Base-by-base conservation (phyloP, 2,113 vertebrate species). In the Mola mola region DNA sequence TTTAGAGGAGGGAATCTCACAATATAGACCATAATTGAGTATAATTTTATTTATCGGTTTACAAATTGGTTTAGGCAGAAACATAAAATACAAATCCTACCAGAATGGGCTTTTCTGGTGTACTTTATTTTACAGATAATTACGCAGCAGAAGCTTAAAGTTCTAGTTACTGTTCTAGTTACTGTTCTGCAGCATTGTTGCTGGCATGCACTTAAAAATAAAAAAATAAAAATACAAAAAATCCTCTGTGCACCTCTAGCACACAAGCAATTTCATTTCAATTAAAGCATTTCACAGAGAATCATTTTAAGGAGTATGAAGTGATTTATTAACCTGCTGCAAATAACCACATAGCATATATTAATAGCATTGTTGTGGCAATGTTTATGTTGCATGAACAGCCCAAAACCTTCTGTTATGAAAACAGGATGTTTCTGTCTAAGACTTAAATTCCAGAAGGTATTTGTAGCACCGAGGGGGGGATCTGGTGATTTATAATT, bases 191-290 rank as follows among this genome's bases (percentile, higher is more conserved):
- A 60, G 15, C 13, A 26, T 24, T 29, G 49, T 13, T 15, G 34
- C 3, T 15, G 2, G 26, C 16, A 40, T 12, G 40, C 26, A 50
- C 43, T 65, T 21, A 17, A 22, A 15, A 44, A 16, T 58, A 56
- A 15, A 66, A 51, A 52, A 57, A 48, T 7, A 40, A n/a, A 42
- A 19, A 8, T 12, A 2, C 11, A 11, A 42, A 58, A 31, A 31
- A 5, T 36, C 22, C 26, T 37, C n/a, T 1, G 16, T 22, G 61
- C 42, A n/a, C n/a, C 41, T 56, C 40, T 0, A 13, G 2, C 43
- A 43, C 36, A 51, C 16, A 48, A 29, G 49, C 49, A 40, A 66
- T 72, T 62, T 49, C 4, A 42, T 66, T 50, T 36, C 20, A 73
- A 62, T 64, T 49, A 56, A 26, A 43, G 16, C 7, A 5, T 59